Conservation (phyloP, 2,797 vertebrate genomes). For the Lateolabrax maculatus region DNA sequence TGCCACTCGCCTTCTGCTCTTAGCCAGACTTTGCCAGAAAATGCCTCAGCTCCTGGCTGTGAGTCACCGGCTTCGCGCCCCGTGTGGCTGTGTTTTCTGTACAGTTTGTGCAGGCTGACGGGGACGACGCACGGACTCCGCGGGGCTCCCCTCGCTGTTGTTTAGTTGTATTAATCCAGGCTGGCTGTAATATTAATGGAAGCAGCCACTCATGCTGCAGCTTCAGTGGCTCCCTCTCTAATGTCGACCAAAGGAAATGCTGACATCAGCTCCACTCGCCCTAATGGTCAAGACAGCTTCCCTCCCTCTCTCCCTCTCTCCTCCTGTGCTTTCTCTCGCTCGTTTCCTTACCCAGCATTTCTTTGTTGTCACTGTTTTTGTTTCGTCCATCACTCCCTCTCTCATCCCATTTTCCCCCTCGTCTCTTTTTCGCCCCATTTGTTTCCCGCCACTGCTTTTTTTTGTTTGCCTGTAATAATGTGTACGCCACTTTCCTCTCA, state of each 20-base stretch:
- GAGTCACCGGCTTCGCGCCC: constrained; percentile 45
- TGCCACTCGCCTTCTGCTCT: constrained; percentile 70
- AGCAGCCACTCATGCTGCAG: constrained; percentile 30
- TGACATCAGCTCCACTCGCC: constrained; percentile 68
- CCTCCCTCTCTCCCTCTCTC: constrained; percentile 11
- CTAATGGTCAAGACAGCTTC: constrained; percentile 33
- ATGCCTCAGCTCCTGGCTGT: constrained; percentile 23
- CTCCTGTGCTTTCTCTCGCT: background rate
- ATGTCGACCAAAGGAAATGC: constrained; percentile 51
- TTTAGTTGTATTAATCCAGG: constrained; percentile 16
- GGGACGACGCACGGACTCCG: background rate
- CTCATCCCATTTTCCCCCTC: background rate
- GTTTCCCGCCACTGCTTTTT: constrained; percentile 14
- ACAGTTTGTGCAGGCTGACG: constrained; percentile 34
- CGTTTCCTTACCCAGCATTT: background rate
- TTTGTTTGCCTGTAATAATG: constrained; percentile 38
- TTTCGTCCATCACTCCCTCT: background rate
- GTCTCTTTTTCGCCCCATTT: background rate
- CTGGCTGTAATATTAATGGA: constrained; percentile 31
- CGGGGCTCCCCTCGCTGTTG: background rate
- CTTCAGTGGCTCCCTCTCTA: constrained; percentile 48
- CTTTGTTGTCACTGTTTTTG: background rate
- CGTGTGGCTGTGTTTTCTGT: background rate
- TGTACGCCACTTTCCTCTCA: background rate
- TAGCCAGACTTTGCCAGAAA: constrained; percentile 45